phyloP scores from a whole-genome alignment of 2,797 vertebrate genomes.

The Takifugu rubripes region DNA sequence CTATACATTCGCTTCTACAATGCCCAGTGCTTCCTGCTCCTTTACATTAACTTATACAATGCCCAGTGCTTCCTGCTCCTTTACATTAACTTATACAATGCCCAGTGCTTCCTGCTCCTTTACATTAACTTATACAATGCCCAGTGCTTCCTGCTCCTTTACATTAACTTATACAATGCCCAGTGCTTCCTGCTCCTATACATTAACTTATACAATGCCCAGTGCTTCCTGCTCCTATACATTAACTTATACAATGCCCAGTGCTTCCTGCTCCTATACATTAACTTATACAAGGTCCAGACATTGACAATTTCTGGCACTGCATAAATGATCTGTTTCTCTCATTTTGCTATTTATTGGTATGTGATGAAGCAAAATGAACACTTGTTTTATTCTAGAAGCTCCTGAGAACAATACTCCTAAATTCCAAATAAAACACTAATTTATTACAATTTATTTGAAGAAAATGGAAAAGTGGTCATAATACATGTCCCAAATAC shows the following conservation, averaged over 20 bases:
- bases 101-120: slow-evolving; percentile 26
- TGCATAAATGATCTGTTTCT: not conserved
- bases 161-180: not conserved
- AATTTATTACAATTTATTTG: slow-evolving; percentile 1
- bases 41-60: slow-evolving; percentile 19
- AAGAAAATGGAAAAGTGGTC: not conserved
- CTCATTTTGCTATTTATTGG: not conserved
- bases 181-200: slow-evolving; percentile 30
- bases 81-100: slow-evolving; percentile 5
- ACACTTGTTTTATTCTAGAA: slow-evolving; percentile 5
- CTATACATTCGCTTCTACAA: too few relatives aligned
- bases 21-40: slow-evolving; percentile 20
- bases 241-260: not conserved
- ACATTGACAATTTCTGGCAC: slow-evolving; percentile 6
- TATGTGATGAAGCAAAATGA: slow-evolving; percentile 5
- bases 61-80: slow-evolving; percentile 23
- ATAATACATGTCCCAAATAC: too few relatives aligned
- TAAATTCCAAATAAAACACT: slow-evolving; percentile 2
- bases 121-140: not conserved
- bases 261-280: not conserved
- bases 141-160: slow-evolving; percentile 30
- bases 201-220: not conserved
- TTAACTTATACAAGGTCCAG: slow-evolving; percentile 36
- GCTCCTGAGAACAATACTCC: slow-evolving; percentile 3
- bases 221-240: slow-evolving; percentile 30